These are phyloP conservation scores for Tromatobia lineatoria DNA, from an alignment of 2,888 invertebrate genomes.

Conservation along the genomic window DNA sequence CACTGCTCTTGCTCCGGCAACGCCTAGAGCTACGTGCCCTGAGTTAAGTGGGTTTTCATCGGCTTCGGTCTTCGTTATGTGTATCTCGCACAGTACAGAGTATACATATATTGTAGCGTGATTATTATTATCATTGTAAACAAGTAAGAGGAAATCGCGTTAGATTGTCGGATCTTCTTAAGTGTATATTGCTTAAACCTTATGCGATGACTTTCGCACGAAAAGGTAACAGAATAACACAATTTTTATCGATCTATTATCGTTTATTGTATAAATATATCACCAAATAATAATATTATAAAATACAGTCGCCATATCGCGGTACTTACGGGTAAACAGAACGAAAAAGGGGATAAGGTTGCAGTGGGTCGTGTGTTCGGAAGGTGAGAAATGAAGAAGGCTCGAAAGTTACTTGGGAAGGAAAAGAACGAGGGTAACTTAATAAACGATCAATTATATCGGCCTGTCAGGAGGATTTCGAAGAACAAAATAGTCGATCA, in stretches of 20 bases:
- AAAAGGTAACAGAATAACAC: conserved; percentile 24
- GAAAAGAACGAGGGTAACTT: conserved; percentile 30
- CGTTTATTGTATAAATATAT: conserved; percentile 83
- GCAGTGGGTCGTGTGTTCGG: conserved; percentile 10
- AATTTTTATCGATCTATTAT: conserved; percentile 68
- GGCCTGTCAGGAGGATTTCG: conserved; percentile 21
- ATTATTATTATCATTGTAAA: conserved; percentile 38
- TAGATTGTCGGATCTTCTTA: neutral
- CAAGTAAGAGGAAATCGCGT: conserved; percentile 16
- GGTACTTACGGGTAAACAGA: conserved; percentile 32
- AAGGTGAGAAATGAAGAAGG: conserved; percentile 1
- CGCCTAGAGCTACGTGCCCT: conserved; percentile 46
- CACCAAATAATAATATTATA: conserved; percentile 81
- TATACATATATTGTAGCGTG: neutral
- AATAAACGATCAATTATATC: conserved; percentile 43
- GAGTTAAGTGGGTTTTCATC: conserved; percentile 54
- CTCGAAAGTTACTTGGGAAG: neutral
- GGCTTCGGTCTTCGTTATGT: conserved; percentile 27
- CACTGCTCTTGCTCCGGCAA: neutral
- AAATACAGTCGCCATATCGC: conserved; percentile 69
- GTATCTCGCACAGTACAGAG: neutral
- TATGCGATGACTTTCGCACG: neutral
- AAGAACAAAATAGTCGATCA: conserved; percentile 51
- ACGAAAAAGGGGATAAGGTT: conserved; percentile 12
- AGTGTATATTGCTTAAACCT: neutral